Evolutionary conservation across 2,113 vertebrate genomes (phyloP).

Genomic region (Columba janthina): DNA sequence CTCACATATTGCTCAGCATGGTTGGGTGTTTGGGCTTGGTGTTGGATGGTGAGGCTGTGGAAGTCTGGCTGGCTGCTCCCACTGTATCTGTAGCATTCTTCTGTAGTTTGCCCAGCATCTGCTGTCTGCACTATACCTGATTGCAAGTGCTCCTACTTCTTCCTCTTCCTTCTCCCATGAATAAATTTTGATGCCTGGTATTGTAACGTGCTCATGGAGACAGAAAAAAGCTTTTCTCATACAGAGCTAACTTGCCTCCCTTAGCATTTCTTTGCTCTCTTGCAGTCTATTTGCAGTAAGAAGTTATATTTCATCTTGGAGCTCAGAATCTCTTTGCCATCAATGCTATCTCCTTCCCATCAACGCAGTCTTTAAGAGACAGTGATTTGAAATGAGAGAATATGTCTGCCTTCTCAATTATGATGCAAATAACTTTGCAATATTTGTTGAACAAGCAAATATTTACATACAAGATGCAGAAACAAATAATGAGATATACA

Average conservation of each 20-base stretch:
- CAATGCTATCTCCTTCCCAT: background rate
- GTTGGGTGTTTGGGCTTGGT: background rate
- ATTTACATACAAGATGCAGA: background rate
- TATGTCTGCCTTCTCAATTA: background rate
- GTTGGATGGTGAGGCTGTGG: accelerated
- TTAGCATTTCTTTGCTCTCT: background rate
- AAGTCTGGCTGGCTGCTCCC: background rate
- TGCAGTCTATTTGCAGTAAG: background rate
- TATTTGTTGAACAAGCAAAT: background rate
- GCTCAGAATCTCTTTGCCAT: background rate
- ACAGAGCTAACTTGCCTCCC: background rate
- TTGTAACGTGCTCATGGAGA: background rate
- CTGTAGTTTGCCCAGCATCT: background rate
- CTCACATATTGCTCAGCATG: background rate
- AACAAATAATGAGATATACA: background rate
- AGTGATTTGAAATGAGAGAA: background rate
- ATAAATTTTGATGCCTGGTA: background rate
- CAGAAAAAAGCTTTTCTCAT: background rate
- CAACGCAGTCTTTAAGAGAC: background rate
- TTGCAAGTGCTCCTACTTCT: background rate
- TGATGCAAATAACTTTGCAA: background rate
- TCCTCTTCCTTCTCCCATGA: background rate
- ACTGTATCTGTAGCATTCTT: background rate
- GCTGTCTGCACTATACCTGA: background rate
- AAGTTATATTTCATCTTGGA: background rate